Base-by-base conservation (phyloP, 2,888 invertebrate species). In the Drepanosiphum platanoidis region DNA sequence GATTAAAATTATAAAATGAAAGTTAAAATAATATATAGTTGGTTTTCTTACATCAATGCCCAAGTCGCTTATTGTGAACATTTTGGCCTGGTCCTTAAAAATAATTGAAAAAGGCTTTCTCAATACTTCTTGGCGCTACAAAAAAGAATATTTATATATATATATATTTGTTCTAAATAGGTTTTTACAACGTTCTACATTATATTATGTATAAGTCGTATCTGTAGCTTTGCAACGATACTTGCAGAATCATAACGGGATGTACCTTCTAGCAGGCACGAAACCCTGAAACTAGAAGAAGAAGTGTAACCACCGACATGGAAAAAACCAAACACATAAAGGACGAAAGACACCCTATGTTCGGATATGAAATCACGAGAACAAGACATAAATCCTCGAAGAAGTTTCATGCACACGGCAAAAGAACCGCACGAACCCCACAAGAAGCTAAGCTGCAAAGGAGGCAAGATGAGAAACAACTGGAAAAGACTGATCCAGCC, bases 201-300 rank as follows among this genome's bases (percentile, higher is more conserved):
- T n/a, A n/a, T n/a, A n/a, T n/a, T n/a, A n/a, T n/a, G n/a, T n/a
- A n/a, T n/a, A n/a, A n/a, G n/a, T n/a, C n/a, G 30, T 42, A 42
- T 72, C 71, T 72, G 58, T 75, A 75, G 79, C 66, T 30, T 27
- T 66, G 66, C n/a, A 75, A 75, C 77, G 61, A 61, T 77, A 61
- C 77, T 5, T 36, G 77, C 3, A 77, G 61, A 77, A 70, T 68
- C 39, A 68, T 8, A 1, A 64, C 39, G 39, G 39, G 36, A 8
- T 39, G 64, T 82, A 81, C 72, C 75, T 64, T 30, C 68, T 87
- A 39, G 74, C 74, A 58, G 84, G 86, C 46, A 80, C 86, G 22
- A 34, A 82, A 30, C 68, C 77, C 86, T 46, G 32, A 70, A 78
- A 82, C 79, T 39, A 70, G 84, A 64, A 84, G 46, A 78, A 27